These are phyloP conservation scores for Brachyopa scutellaris DNA, from an alignment of 2,888 invertebrate genomes.

Conservation along the genomic window DNA sequence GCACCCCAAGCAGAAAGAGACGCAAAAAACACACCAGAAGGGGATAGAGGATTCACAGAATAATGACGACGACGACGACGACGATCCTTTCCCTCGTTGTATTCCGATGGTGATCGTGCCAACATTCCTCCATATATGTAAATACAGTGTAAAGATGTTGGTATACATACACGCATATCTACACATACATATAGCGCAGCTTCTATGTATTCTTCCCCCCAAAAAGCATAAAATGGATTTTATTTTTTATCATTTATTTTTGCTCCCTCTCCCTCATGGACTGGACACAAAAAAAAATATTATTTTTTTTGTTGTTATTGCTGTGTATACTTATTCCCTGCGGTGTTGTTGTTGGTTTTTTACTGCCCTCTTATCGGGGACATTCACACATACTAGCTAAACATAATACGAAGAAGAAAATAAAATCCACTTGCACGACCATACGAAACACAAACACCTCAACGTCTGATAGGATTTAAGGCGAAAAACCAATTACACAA, in stretches of 20 bases:
- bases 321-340: conserved; percentile 46
- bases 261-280: conserved; percentile 70
- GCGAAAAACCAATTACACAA: conserved; percentile 70
- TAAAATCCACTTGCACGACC: conserved; percentile 63
- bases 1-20: conserved; percentile 68
- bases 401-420: conserved; percentile 29
- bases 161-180: neutral
- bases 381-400: conserved; percentile 49
- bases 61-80: conserved; percentile 28
- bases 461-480: conserved; percentile 65
- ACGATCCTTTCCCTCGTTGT: conserved; percentile 62
- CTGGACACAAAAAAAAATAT: conserved; percentile 52
- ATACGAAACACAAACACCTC: conserved; percentile 46
- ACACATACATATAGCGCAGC: conserved; percentile 13
- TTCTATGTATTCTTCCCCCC: conserved; percentile 55
- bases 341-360: conserved; percentile 57
- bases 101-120: conserved; percentile 60
- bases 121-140: conserved; percentile 64
- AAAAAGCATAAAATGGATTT: conserved; percentile 59
- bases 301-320: conserved; percentile 36
- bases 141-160: conserved; percentile 22
- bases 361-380: conserved; percentile 72
- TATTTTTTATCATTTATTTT: conserved; percentile 64
- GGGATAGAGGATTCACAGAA: conserved; percentile 58
- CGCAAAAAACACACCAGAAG: conserved; percentile 45